Percentiles rank a stretch among this genome's conserved stretches.
phyloP scores from a whole-genome alignment of 1,140 invertebrate species.

The Drosophila carrolli region DNA sequence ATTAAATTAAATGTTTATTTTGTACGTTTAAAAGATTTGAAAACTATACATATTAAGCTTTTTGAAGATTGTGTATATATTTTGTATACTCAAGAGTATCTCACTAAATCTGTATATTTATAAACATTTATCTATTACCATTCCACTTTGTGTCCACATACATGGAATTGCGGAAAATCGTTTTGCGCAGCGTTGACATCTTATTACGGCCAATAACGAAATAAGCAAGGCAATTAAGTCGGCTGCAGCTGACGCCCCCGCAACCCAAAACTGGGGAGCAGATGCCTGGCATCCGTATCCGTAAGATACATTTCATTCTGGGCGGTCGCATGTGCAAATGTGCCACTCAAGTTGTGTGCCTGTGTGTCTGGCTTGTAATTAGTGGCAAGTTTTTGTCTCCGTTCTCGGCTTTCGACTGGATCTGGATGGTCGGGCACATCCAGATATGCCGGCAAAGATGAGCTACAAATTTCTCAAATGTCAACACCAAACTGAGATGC shows the following conservation, averaged over 20 bases:
- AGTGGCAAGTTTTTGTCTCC: constrained; percentile 76
- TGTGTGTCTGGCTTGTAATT: constrained; percentile 60
- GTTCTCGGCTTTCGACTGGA: constrained; percentile 4
- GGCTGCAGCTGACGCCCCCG: constrained; percentile 51
- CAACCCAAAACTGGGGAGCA: constrained; percentile 25
- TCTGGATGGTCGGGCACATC: constrained; percentile 29
- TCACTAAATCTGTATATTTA: neutral
- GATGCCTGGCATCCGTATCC: constrained; percentile 25
- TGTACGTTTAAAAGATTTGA: too few relatives aligned
- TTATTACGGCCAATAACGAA: constrained; percentile 70
- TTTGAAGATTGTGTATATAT: too few relatives aligned
- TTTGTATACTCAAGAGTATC: too few relatives aligned
- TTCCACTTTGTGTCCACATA: neutral
- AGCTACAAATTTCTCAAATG: constrained; percentile 84
- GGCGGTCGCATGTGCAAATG: constrained; percentile 50
- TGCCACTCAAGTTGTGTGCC: constrained; percentile 36
- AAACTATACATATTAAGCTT: too few relatives aligned
- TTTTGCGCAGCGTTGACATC: constrained; percentile 73
- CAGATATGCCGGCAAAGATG: constrained; percentile 79
- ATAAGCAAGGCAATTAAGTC: constrained; percentile 73
- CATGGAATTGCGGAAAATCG: constrained; percentile 36
- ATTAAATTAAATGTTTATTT: too few relatives aligned
- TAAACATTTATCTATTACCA: neutral
- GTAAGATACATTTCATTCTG: constrained; percentile 64
- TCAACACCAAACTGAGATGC: constrained; percentile 71